phyloP scores from a whole-genome alignment of 1,140 invertebrate species.

The Drosophila nigrodunni region DNA sequence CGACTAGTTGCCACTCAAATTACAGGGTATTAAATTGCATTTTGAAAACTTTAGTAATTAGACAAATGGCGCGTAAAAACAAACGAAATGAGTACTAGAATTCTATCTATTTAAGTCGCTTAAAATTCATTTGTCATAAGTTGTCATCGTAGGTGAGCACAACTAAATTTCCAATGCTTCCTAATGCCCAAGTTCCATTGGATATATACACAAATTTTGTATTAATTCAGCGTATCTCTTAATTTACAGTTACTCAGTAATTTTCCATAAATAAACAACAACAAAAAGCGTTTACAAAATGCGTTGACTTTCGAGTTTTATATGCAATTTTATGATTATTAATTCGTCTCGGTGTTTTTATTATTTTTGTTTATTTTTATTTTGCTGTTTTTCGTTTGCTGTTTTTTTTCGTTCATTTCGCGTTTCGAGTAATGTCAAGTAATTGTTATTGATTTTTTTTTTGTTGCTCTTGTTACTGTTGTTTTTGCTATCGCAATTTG shows the following conservation, averaged over 20 bases:
- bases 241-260: conserved; percentile 15
- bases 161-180: conserved; percentile 4
- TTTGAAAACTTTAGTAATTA: conserved; percentile 18
- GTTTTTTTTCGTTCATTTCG: conserved; percentile 42
- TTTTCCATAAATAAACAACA: conserved; percentile 18
- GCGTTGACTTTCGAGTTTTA: conserved; percentile 17
- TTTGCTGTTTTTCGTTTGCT: conserved; percentile 32
- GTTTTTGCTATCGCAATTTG: conserved; percentile 27
- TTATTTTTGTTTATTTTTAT: conserved; percentile 3
- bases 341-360: conserved; percentile 31
- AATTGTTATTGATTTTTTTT: conserved; percentile 77
- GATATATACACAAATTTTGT: not conserved
- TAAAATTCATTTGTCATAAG: conserved; percentile 41
- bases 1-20: not conserved
- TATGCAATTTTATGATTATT: conserved; percentile 27
- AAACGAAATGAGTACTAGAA: not conserved
- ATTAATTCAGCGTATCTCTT: not conserved
- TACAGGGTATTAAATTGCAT: conserved; percentile 14
- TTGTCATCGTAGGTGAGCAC: conserved; percentile 18
- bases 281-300: conserved; percentile 7
- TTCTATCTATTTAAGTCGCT: conserved; percentile 6
- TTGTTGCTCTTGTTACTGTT: conserved; percentile 12
- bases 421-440: conserved; percentile 71
- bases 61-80: conserved; percentile 4
- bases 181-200: conserved; percentile 13